A percentile compares a stretch with the other conserved stretches of the same genome.
Evolutionary conservation across 2,888 invertebrate genomes (phyloP).

Genomic region (Dynastes hyllus): DNA sequence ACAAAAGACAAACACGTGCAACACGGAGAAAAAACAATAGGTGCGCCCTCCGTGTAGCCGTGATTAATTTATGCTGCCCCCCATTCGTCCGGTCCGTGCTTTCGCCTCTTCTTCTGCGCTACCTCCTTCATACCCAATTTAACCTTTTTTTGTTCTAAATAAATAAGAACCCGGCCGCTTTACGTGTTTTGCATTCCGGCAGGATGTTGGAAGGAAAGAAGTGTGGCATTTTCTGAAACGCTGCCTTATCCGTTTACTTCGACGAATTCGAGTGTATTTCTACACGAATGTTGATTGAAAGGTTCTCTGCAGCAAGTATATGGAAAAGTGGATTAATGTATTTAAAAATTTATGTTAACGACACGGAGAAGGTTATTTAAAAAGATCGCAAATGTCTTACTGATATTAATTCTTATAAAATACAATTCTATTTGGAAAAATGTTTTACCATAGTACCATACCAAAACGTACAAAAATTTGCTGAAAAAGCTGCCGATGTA

Average conservation of each 20-base stretch:
- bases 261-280: conserved; percentile 22
- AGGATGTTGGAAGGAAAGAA: conserved; percentile 27
- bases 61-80: conserved; percentile 47
- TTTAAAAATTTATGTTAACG: no score
- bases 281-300: conserved; percentile 15
- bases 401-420: no score
- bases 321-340: neutral
- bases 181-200: conserved; percentile 46
- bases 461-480: no score
- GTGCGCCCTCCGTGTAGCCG: conserved; percentile 41
- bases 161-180: conserved; percentile 45
- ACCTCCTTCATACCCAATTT: conserved; percentile 46
- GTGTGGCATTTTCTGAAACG: conserved; percentile 28
- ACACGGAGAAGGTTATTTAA: no score
- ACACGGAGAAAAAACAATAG: conserved; percentile 45
- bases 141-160: conserved; percentile 48
- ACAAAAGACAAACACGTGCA: conserved; percentile 44
- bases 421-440: no score
- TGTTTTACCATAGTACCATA: no score
- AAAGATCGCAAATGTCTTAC: no score
- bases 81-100: conserved; percentile 40
- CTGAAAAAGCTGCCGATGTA: no score
- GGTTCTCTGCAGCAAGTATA: neutral
- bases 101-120: conserved; percentile 32
- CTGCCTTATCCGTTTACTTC: conserved; percentile 8